A percentile compares a stretch with the other conserved stretches of the same genome.
Evolutionary conservation across 2,888 invertebrate genomes (phyloP).

Genomic region (Aphodius granarius): DNA sequence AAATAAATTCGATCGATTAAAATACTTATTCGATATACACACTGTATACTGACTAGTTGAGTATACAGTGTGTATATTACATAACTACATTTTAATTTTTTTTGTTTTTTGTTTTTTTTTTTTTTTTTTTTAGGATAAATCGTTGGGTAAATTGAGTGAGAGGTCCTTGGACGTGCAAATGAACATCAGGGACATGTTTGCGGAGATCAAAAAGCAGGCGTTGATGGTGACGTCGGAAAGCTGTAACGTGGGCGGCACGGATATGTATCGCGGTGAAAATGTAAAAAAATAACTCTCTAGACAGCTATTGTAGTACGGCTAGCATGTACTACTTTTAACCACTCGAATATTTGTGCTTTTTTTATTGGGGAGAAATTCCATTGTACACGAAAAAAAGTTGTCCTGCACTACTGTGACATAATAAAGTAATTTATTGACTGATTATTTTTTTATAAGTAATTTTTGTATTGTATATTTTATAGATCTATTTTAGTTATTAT

Average conservation of each 20-base stretch:
- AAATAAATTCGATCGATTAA: too few relatives aligned
- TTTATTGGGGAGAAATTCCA: not conserved
- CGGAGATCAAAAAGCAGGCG: constrained; percentile 29
- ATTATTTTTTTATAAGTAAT: not conserved
- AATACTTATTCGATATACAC: too few relatives aligned
- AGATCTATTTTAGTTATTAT: too few relatives aligned
- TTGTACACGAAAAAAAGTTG: not conserved
- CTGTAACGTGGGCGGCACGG: not conserved
- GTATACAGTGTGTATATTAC: too few relatives aligned
- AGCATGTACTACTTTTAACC: not conserved
- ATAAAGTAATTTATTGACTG: not conserved
- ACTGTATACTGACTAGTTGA: too few relatives aligned
- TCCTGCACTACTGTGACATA: not conserved
- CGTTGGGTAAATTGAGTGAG: not conserved
- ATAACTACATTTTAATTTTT: too few relatives aligned
- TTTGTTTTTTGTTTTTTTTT: not conserved
- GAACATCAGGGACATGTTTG: constrained; percentile 27
- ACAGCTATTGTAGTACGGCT: too few relatives aligned
- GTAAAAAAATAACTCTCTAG: not conserved
- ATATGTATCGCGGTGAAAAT: constrained; percentile 17
- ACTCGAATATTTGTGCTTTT: not conserved
- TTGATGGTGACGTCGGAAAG: constrained; percentile 22
- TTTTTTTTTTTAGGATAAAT: constrained; percentile 1
- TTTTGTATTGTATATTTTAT: not conserved
- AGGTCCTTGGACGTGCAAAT: constrained; percentile 17